Base-by-base conservation (phyloP, 2,888 invertebrate species). In the Erebia epiphron region DNA sequence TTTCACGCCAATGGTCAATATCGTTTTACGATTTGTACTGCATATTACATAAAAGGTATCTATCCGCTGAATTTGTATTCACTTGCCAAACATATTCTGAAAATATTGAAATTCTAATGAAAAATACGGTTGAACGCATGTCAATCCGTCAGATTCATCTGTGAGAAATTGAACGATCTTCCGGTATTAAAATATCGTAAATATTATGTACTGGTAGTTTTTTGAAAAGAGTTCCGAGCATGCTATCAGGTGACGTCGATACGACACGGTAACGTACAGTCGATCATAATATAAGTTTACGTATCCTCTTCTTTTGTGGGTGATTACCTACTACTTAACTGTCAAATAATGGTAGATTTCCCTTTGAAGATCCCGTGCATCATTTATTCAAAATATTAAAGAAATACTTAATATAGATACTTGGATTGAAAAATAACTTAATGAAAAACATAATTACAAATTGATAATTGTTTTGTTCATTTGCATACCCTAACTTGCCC, bases 211-310 rank as follows among this genome's bases (percentile, higher is more conserved):
- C 64, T 63, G 65, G 67, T 46, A 70, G 73, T 73, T 69, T 68
- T 73, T 62, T 72, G 67, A 52, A 72, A 76, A 75, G 70, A 73
- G 73, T 75, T 70, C 68, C 68, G 65, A 49, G 54, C 57, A 65
- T 70, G 75, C 64, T 74, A 76, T 78, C 76, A 67, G 74, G 75
- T 76, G 75, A 70, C 69, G 67, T 76, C 70, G 76, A 77, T 77
- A 76, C 72, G 75, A 73, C 75, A 76, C 75, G 75, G 60, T 52
- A n/a, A 13, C 1, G 61, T 67, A 67, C 67, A 67, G 26, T 67
- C 14, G 16, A 46, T 16, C 16, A 41, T 65, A 54, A 65, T n/a
- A n/a, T n/a, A 18, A 13, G 46, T 46, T 46, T 46, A 46, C 13
- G 46, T 46, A 13, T 13, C 46, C 11, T 46, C 3, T 46, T 46